A percentile compares a stretch with the other conserved stretches of the same genome.
These are phyloP conservation scores for Tetramorium alpestre DNA, from an alignment of 1,140 invertebrate genomes.

Conservation along the genomic window DNA sequence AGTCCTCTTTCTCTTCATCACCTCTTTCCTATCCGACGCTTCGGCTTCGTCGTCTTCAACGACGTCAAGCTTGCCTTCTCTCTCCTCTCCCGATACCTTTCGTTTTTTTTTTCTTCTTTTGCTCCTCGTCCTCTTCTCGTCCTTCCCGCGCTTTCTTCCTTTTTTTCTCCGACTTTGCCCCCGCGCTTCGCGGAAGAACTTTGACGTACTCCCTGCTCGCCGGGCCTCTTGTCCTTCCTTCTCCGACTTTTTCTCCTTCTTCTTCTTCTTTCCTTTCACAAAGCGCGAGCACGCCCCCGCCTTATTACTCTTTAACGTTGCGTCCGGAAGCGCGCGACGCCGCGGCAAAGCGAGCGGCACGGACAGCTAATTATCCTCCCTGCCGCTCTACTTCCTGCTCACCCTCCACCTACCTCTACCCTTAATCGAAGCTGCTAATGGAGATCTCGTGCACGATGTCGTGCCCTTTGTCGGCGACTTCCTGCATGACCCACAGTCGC, in stretches of 20 bases:
- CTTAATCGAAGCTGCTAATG: constrained; percentile 60
- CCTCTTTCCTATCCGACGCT: constrained; percentile 37
- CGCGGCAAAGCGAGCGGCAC: constrained; percentile 57
- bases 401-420: constrained; percentile 18
- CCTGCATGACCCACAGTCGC: not conserved
- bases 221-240: not conserved
- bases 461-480: constrained; percentile 36
- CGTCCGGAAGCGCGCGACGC: constrained; percentile 56
- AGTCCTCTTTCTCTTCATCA: constrained; percentile 11
- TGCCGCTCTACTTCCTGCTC: constrained; percentile 49
- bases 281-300: constrained; percentile 45
- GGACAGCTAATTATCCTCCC: constrained; percentile 63
- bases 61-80: constrained; percentile 10
- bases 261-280: constrained; percentile 41
- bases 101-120: constrained; percentile 38
- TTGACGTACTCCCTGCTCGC: constrained; percentile 34
- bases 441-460: constrained; percentile 48
- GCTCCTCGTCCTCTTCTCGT: constrained; percentile 1
- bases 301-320: constrained; percentile 63
- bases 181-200: constrained; percentile 50
- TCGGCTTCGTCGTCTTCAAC: constrained; percentile 35
- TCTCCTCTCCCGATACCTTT: constrained; percentile 10
- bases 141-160: not conserved
- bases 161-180: not conserved
- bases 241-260: constrained; percentile 9